Base-by-base conservation (phyloP, 2,113 vertebrate genomes). In the Hippoglossus stenolepis region DNA sequence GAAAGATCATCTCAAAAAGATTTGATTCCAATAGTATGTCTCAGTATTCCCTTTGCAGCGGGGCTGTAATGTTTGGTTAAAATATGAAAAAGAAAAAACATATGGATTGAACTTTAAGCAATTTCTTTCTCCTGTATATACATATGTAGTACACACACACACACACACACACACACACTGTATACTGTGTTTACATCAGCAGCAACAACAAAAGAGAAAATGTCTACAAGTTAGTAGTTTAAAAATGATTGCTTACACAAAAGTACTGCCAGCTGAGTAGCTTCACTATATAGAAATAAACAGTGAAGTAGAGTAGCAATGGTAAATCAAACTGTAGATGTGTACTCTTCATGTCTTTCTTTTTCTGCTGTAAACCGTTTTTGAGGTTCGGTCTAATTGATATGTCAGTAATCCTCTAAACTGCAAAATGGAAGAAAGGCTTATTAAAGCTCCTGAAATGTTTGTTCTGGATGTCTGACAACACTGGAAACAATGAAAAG, bases 331-430 rank as follows among this genome's bases (percentile, higher is more conserved):
- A 26, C 4, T 1, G 17, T 8, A 26, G 28, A 5, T 65, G 11
- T 11, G 20, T 14, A 35, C 13, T 43, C 54, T 38, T 45, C 7
- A 2, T 2, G 13, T 58, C 5, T 28, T 26, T 54, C 17, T 49
- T 54, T 24, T 26, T 54, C 17, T 43, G 24, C 15, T 59, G 53
- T 59, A 23, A 59, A 69, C 62, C n/a, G 2, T 20, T 54, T 65
- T n/a, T 24, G 11, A 69, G 20, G 57, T 61, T 8, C 14, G 53
- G 17, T 66, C 21, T 71, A 77, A 78, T 49, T 60, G 58, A 82
- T 64, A 67, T 71, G 74, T 71, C 23, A 60, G 61, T 73, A 79
- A 80, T 65, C 18, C 56, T 74, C 13, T 15, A 28, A 72, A 73
- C 24, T 59, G 12, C 0, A 2, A 70, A 70, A 63, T 79, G 17